Percentiles rank a stretch among this genome's conserved stretches.
Evolutionary conservation across 1,140 invertebrate species (phyloP).

Genomic region (Drosophila pseudoananassae): DNA sequence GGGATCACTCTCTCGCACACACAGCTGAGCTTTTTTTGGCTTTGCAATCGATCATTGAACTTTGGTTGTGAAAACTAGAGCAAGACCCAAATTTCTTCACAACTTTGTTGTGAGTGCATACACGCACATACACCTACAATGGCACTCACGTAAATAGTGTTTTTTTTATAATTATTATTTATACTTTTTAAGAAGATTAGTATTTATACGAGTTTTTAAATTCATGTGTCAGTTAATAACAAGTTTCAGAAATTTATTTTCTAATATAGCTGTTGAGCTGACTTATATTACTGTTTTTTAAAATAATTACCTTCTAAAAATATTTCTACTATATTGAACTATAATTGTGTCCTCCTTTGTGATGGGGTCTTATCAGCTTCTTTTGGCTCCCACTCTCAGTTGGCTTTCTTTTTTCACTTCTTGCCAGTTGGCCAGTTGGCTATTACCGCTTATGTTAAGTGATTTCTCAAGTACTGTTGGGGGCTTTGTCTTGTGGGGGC

Average conservation of each 20-base stretch:
- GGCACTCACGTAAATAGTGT: not conserved
- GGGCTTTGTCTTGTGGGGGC: conserved; percentile 34
- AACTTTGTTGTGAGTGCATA: conserved; percentile 54
- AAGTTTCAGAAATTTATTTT: not conserved
- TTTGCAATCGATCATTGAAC: conserved; percentile 82
- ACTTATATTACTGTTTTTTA: not conserved
- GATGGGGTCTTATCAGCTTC: conserved; percentile 64
- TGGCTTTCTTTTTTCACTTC: conserved; percentile 62
- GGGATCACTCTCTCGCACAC: conserved; percentile 26
- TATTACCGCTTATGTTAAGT: conserved; percentile 65
- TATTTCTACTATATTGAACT: not conserved
- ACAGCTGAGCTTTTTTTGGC: conserved; percentile 62
- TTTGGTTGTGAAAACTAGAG: conserved; percentile 82
- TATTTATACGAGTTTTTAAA: too few species aligned
- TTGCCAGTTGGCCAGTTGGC: conserved; percentile 51
- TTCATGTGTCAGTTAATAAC: too few species aligned
- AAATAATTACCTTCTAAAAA: too few species aligned
- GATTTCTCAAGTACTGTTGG: conserved; percentile 57
- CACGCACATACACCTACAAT: conserved; percentile 4
- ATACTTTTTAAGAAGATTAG: not conserved
- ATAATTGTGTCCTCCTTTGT: conserved; percentile 8
- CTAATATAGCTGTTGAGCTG: not conserved
- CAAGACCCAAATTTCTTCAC: conserved; percentile 81
- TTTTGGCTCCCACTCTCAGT: conserved; percentile 52
- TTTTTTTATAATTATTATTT: not conserved